phyloP scores from a whole-genome alignment of 2,888 invertebrate species.

The Odontothrips loti region DNA sequence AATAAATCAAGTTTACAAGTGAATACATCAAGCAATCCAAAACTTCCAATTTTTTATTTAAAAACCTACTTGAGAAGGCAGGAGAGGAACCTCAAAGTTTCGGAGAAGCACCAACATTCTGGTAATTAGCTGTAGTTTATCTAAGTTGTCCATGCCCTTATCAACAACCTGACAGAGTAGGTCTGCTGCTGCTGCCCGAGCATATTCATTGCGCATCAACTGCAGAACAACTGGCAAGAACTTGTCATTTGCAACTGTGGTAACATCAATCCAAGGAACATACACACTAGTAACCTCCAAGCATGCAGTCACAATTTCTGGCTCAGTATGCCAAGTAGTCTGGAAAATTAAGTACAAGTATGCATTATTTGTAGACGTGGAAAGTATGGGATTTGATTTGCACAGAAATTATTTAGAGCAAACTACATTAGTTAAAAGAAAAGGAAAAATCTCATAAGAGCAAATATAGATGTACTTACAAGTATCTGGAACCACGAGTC shows the following conservation, averaged over 20 bases:
- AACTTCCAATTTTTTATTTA: no score
- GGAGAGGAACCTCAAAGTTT: slow-evolving; percentile 45
- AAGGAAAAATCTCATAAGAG: background rate
- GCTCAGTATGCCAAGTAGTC: slow-evolving; percentile 46
- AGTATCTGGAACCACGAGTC: slow-evolving; percentile 54
- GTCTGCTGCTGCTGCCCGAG: slow-evolving; percentile 51
- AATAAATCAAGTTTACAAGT: no score
- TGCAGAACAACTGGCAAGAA: slow-evolving; percentile 51
- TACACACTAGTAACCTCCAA: slow-evolving; percentile 53
- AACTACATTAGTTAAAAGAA: background rate
- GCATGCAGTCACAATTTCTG: slow-evolving; percentile 47
- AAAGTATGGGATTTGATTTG: background rate
- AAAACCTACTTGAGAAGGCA: slow-evolving; percentile 44
- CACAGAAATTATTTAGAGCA: background rate
- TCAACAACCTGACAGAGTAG: slow-evolving; percentile 52
- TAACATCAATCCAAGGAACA: slow-evolving; percentile 57
- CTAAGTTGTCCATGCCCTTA: slow-evolving; percentile 56
- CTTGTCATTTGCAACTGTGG: slow-evolving; percentile 53
- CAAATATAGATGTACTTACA: slow-evolving; percentile 45
- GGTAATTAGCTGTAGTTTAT: slow-evolving; percentile 52
- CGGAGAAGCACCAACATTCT: slow-evolving; percentile 48
- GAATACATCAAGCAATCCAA: no score
- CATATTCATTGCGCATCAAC: slow-evolving; percentile 43
- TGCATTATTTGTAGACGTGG: no score
- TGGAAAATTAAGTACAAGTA: slow-evolving; percentile 39